A percentile compares a stretch with the other conserved stretches of the same genome.
phyloP scores from a whole-genome alignment of 2,113 vertebrate species.

The Platichthys flesus region DNA sequence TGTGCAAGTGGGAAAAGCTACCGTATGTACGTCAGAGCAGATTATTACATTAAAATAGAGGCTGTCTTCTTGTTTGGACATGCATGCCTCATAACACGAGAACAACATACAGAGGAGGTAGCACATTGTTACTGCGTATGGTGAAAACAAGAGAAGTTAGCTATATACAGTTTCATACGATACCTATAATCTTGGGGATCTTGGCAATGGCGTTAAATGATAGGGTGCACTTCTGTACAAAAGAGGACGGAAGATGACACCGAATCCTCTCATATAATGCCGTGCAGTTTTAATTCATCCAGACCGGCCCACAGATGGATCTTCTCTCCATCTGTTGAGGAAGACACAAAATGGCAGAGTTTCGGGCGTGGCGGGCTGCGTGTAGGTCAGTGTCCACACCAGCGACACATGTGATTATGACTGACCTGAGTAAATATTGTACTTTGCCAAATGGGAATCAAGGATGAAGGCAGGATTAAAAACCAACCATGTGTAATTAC shows the following conservation, averaged over 20 bases:
- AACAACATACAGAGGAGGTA: conserved; percentile 63
- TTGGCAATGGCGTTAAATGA: conserved; percentile 53
- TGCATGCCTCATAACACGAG: conserved; percentile 44
- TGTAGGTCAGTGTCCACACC: conserved; percentile 33
- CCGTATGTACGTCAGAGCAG: not conserved
- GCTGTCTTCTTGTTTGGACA: conserved; percentile 20
- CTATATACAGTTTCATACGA: conserved; percentile 42
- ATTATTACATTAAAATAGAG: conserved; percentile 23
- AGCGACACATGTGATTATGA: conserved; percentile 58
- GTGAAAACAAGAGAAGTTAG: conserved; percentile 40
- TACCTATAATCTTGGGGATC: conserved; percentile 44
- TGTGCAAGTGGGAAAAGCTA: conserved; percentile 41
- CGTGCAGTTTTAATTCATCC: conserved; percentile 34
- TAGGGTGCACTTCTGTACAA: conserved; percentile 36
- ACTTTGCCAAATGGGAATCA: conserved; percentile 46
- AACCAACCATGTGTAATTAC: conserved; percentile 57
- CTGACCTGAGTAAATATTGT: conserved; percentile 72
- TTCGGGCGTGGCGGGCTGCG: conserved; percentile 4
- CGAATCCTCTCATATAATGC: conserved; percentile 28
- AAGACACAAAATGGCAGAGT: conserved; percentile 36
- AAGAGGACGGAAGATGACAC: conserved; percentile 16
- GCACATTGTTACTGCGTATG: conserved; percentile 30
- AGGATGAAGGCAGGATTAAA: conserved; percentile 47
- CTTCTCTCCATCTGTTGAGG: conserved; percentile 26
- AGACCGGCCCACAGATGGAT: conserved; percentile 31